phyloP scores from a whole-genome alignment of 2,113 vertebrate species.

The Cichladusa arquata region DNA sequence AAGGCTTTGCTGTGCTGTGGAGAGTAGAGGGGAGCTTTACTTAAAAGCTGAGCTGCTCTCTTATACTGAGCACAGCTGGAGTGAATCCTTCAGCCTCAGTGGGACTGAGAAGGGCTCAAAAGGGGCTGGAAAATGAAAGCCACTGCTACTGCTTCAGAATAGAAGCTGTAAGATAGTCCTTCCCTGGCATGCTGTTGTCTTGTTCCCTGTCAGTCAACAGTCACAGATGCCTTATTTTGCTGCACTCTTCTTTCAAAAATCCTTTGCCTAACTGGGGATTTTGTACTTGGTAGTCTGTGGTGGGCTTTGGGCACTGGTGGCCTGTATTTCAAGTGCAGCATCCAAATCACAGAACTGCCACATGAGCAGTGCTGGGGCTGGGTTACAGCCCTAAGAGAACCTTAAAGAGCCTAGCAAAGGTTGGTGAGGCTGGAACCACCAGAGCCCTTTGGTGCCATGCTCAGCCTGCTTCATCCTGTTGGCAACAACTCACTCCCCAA shows the following conservation, averaged over 20 bases:
- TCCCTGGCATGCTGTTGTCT: neutral
- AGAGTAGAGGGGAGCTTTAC: neutral
- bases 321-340: neutral
- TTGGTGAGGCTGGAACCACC: neutral
- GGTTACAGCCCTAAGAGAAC: neutral
- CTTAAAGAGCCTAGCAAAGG: neutral
- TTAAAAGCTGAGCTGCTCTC: neutral
- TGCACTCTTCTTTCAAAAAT: neutral
- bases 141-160: neutral
- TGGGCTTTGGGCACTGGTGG: neutral
- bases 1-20: neutral
- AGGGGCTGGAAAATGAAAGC: neutral
- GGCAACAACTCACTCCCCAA: neutral
- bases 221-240: neutral
- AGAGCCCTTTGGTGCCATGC: neutral
- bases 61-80: neutral
- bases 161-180: neutral
- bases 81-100: neutral
- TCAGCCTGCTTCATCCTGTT: neutral
- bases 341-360: neutral
- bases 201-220: neutral
- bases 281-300: neutral
- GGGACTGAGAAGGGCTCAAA: neutral
- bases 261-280: neutral
- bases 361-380: neutral